Percentiles rank a stretch among this genome's conserved stretches.
These are phyloP conservation scores for Grantiella picta DNA, from an alignment of 2,113 vertebrate genomes.

Conservation along the genomic window DNA sequence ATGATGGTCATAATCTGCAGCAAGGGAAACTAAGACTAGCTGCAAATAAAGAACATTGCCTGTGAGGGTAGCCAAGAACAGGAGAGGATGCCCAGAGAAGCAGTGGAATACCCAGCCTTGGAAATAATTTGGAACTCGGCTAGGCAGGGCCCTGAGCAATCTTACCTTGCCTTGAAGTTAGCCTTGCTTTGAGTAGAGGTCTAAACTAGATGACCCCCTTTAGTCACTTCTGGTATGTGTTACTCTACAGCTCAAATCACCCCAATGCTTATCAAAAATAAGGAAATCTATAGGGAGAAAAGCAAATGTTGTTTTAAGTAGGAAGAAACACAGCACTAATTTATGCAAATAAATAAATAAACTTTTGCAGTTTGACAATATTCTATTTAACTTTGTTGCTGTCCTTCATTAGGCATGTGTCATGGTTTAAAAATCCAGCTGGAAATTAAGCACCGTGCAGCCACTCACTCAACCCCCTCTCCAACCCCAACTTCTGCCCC, in stretches of 20 bases:
- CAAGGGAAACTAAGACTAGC: neutral
- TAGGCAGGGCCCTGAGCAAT: neutral
- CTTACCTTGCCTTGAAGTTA: neutral
- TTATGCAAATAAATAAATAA: neutral
- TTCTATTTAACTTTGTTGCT: neutral
- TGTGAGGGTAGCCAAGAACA: neutral
- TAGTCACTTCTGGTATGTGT: neutral
- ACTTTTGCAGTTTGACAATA: neutral
- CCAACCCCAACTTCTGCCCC: neutral
- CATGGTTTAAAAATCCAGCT: neutral
- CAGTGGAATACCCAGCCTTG: neutral
- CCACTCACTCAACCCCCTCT: neutral
- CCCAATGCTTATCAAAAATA: neutral
- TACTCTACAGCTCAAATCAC: neutral
- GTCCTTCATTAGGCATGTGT: neutral
- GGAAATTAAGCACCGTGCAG: neutral
- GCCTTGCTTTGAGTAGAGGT: neutral
- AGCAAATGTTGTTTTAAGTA: neutral
- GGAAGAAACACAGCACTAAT: neutral
- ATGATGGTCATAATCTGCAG: neutral
- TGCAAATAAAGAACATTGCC: neutral
- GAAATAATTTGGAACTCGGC: neutral
- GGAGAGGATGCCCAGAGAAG: neutral
- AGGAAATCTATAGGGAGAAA: neutral
- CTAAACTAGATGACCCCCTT: neutral